Evolutionary conservation across 2,797 vertebrate species (phyloP).

Genomic region (Darevskia mixta): DNA sequence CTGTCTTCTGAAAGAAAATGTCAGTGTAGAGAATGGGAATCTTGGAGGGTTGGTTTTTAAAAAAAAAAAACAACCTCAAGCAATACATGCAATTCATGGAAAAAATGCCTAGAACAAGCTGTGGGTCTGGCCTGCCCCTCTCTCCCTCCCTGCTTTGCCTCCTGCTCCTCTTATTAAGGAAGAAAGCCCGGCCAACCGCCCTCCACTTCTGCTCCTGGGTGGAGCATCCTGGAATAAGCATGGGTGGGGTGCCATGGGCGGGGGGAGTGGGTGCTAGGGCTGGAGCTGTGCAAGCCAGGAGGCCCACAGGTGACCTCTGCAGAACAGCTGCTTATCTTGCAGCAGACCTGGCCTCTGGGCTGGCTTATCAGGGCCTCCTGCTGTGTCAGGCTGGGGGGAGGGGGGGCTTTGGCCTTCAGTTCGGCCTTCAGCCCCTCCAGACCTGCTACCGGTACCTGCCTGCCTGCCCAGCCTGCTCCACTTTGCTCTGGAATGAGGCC

Average conservation of each 20-base stretch:
- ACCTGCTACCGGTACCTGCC: not conserved
- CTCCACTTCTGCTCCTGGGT: too few species aligned
- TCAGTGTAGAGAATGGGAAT: too few species aligned
- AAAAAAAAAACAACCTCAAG: too few species aligned
- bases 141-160: not conserved
- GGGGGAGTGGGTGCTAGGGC: not conserved
- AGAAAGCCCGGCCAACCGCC: not conserved
- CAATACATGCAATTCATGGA: too few species aligned
- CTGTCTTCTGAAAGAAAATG: too few species aligned
- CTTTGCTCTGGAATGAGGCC: not conserved
- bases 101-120: too few species aligned
- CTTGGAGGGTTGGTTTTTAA: too few species aligned
- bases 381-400: not conserved
- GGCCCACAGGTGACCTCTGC: too few species aligned
- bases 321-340: not conserved
- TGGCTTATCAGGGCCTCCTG: not conserved
- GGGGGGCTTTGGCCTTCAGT: not conserved
- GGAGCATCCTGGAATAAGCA: not conserved
- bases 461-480: too few species aligned
- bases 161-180: not conserved
- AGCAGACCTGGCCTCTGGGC: not conserved
- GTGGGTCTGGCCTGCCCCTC: too few species aligned
- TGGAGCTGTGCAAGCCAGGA: too few species aligned
- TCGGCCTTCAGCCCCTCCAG: not conserved
- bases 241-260: not conserved